A percentile compares a stretch with the other conserved stretches of the same genome.
phyloP scores from a whole-genome alignment of 2,797 vertebrate genomes.

The Echeneis naucrates region DNA sequence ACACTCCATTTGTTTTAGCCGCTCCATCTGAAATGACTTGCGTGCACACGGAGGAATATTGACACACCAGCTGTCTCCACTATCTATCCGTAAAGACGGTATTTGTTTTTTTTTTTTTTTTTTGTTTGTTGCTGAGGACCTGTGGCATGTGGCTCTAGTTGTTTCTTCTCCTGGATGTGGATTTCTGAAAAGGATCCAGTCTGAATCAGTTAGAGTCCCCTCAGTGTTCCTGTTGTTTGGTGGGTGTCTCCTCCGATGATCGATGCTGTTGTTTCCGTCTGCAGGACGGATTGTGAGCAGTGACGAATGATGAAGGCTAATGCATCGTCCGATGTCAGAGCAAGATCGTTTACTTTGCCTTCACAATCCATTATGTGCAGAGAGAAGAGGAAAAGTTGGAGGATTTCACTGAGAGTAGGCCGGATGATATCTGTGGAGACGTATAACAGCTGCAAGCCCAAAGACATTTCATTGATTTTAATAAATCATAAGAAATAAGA shows the following conservation, averaged over 20 bases:
- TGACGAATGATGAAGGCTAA: conserved; percentile 64
- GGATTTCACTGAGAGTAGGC: conserved; percentile 10
- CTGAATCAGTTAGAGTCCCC: conserved; percentile 56
- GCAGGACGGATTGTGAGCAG: conserved; percentile 62
- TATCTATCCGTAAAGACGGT: conserved; percentile 34
- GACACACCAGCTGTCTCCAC: conserved; percentile 10
- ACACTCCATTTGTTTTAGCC: conserved; percentile 43
- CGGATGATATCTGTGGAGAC: neutral
- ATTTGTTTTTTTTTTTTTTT: conserved; percentile 8
- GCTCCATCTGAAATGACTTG: conserved; percentile 57
- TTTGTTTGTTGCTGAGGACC: neutral
- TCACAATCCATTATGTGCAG: conserved; percentile 62
- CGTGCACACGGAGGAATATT: conserved; percentile 5
- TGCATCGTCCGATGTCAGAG: conserved; percentile 58
- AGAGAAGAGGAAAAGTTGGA: conserved; percentile 36
- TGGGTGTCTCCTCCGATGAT: conserved; percentile 58
- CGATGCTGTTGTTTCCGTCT: conserved; percentile 61
- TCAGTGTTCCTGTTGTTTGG: conserved; percentile 56
- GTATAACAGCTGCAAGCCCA: neutral
- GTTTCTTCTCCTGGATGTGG: neutral
- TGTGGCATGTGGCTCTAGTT: conserved; percentile 8
- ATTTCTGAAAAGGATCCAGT: conserved; percentile 51
- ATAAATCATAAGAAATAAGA: neutral
- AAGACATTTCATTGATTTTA: neutral
- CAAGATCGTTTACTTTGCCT: conserved; percentile 64